These are phyloP conservation scores for Pangasius djambal DNA, from an alignment of 2,797 vertebrate species.

Conservation along the genomic window DNA sequence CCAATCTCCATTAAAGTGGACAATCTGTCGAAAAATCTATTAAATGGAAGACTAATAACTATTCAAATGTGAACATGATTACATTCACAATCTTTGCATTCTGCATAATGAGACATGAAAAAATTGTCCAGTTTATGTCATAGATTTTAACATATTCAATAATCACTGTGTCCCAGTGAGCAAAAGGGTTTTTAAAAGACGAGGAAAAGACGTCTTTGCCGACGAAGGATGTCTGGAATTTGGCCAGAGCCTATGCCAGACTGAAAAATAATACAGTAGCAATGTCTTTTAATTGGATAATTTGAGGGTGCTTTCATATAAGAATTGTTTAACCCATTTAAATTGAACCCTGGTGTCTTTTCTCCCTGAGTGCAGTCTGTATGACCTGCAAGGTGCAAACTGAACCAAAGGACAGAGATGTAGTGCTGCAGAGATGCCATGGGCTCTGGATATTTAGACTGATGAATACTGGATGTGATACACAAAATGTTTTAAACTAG, in stretches of 20 bases:
- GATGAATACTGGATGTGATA: neutral
- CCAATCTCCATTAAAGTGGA: conserved; percentile 28
- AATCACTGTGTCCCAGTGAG: neutral
- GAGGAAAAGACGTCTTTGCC: neutral
- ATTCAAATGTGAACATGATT: conserved; percentile 9
- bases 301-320: neutral
- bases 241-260: neutral
- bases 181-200: neutral
- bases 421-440: neutral
- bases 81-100: neutral
- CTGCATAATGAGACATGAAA: neutral
- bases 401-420: neutral
- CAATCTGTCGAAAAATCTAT: conserved; percentile 35
- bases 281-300: neutral
- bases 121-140: neutral
- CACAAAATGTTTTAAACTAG: neutral
- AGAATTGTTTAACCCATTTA: neutral
- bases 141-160: neutral
- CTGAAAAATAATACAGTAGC: neutral
- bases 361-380: neutral
- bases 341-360: neutral
- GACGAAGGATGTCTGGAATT: neutral
- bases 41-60: conserved; percentile 21
- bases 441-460: neutral
- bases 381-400: neutral